phyloP scores from a whole-genome alignment of 2,797 vertebrate species.

The Setipinna tenuifilis region DNA sequence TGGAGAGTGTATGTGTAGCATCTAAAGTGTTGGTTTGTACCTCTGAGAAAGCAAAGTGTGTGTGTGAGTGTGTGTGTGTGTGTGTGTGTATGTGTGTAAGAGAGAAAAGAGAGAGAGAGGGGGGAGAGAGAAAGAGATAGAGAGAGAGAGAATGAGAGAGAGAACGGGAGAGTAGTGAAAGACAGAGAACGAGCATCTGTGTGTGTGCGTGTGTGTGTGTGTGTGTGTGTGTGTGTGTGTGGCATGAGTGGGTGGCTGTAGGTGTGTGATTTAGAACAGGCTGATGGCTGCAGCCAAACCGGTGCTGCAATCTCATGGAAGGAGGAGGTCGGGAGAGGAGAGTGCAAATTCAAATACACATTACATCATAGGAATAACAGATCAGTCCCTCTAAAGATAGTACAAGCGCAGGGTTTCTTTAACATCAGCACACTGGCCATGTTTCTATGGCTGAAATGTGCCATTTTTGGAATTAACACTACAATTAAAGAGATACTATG shows the following conservation, averaged over 20 bases:
- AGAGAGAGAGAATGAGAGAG: slow-evolving; percentile 34
- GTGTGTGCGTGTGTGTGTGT: background rate
- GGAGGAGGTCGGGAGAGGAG: slow-evolving; percentile 42
- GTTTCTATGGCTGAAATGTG: background rate
- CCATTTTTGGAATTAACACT: background rate
- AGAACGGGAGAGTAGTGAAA: background rate
- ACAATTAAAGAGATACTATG: too few relatives aligned
- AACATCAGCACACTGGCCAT: background rate
- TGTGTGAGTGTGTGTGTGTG: background rate
- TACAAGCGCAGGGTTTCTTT: background rate
- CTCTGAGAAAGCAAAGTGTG: background rate
- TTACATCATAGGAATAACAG: slow-evolving; percentile 13
- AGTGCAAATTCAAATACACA: slow-evolving; percentile 32
- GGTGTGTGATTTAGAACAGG: slow-evolving; percentile 56
- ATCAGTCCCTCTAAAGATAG: background rate
- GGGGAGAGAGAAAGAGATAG: background rate
- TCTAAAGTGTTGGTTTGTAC: background rate
- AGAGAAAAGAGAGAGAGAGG: background rate
- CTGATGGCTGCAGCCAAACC: slow-evolving; percentile 34
- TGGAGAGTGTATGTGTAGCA: background rate
- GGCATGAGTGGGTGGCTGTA: slow-evolving; percentile 53
- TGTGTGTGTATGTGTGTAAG: background rate
- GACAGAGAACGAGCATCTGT: slow-evolving; percentile 30
- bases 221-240: slow-evolving; percentile 26
- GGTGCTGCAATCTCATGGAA: slow-evolving; percentile 39